Evolutionary conservation across 2,797 vertebrate species (phyloP).

Genomic region (Nothura maculosa): DNA sequence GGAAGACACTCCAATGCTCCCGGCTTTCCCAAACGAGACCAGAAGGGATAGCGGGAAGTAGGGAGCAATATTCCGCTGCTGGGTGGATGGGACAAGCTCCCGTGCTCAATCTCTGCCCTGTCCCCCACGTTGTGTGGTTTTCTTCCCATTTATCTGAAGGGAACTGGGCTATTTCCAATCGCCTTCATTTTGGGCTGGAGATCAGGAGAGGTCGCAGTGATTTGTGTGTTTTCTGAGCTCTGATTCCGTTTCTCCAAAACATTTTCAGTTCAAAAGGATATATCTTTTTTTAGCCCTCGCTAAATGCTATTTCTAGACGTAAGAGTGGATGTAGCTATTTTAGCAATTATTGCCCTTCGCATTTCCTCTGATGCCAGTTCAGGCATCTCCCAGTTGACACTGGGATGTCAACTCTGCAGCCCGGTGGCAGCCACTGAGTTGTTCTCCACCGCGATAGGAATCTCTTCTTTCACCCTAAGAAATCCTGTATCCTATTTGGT

Average conservation of each 20-base stretch:
- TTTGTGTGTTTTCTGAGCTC: background rate
- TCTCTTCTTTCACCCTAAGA: background rate
- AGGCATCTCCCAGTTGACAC: background rate
- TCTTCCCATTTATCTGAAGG: constrained; percentile 33
- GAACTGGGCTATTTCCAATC: background rate
- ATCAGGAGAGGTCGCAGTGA: background rate
- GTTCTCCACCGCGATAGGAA: background rate
- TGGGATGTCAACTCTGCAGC: background rate
- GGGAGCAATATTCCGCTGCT: background rate
- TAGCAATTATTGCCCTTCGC: background rate
- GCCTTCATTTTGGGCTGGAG: background rate
- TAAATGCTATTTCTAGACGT: background rate
- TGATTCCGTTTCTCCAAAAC: background rate
- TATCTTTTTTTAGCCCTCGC: background rate
- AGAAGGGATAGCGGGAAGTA: background rate
- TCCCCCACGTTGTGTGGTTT: constrained; percentile 2
- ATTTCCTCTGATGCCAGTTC: background rate
- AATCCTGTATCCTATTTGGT: background rate
- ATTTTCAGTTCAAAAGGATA: background rate
- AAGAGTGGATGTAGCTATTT: background rate
- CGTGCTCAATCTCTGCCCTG: background rate
- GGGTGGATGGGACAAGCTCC: background rate
- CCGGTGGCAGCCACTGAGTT: background rate
- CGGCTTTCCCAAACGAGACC: background rate
- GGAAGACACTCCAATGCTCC: background rate